Percentiles rank a stretch among this genome's conserved stretches.
Evolutionary conservation across 2,888 invertebrate genomes (phyloP).

Genomic region (Hermodice carunculata): DNA sequence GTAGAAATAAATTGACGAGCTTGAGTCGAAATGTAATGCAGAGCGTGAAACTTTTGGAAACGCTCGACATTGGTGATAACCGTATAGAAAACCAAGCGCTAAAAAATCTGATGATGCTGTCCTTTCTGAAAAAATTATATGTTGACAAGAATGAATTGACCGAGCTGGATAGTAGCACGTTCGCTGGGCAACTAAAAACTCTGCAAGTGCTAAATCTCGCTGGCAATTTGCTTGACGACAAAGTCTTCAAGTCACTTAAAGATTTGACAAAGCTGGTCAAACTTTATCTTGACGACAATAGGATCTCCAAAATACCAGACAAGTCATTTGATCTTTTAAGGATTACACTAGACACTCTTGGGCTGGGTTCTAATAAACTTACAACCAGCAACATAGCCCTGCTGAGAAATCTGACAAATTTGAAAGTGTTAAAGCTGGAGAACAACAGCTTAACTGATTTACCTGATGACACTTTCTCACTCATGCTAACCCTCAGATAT

Average conservation of each 20-base stretch:
- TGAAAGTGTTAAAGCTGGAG: conserved; percentile 20
- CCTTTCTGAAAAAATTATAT: not conserved
- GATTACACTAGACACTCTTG: conserved; percentile 10
- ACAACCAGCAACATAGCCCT: not conserved
- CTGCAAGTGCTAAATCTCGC: conserved; percentile 16
- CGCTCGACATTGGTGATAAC: conserved; percentile 27
- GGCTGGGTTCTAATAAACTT: conserved; percentile 21
- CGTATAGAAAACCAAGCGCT: conserved; percentile 1
- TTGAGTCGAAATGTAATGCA: conserved; percentile 5
- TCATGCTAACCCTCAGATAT: conserved; percentile 23
- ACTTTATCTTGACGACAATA: conserved; percentile 23
- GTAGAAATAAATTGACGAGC: conserved; percentile 11
- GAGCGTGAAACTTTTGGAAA: conserved; percentile 17
- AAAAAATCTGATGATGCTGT: conserved; percentile 1
- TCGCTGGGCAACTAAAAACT: not conserved
- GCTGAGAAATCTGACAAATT: conserved; percentile 8
- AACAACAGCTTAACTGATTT: conserved; percentile 8
- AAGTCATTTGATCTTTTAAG: not conserved
- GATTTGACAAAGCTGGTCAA: conserved; percentile 1
- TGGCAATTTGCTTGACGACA: not conserved
- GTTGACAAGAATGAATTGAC: conserved; percentile 16
- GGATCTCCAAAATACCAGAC: conserved; percentile 8
- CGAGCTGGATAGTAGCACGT: not conserved
- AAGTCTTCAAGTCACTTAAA: not conserved
- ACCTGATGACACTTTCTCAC: conserved; percentile 15